phyloP scores from a whole-genome alignment of 1,140 invertebrate genomes.

The Pseudomyrmex cubaensis region DNA sequence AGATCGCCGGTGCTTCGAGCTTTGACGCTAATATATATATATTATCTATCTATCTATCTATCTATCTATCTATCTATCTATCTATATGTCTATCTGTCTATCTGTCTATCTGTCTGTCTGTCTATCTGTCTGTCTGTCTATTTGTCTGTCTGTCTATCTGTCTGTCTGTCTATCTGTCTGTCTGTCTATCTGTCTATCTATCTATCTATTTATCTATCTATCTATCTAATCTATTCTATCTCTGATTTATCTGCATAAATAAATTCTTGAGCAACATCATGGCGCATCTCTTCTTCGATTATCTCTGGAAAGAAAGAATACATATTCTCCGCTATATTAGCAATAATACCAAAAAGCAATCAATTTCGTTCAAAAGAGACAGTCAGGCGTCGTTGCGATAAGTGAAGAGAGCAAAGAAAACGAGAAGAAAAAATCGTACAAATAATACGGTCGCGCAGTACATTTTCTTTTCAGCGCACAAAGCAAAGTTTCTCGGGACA shows the following conservation, averaged over 20 bases:
- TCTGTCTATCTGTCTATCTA: too few species aligned
- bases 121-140: too few species aligned
- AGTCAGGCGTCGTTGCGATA: constrained; percentile 37
- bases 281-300: not conserved
- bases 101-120: too few species aligned
- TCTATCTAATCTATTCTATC: too few species aligned
- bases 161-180: too few species aligned
- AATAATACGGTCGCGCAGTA: constrained; percentile 63
- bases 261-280: constrained; percentile 1
- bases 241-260: not conserved
- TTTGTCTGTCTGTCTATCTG: too few species aligned
- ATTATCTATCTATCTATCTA: too few species aligned
- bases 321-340: not conserved
- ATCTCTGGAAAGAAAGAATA: not conserved
- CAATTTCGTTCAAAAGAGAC: constrained; percentile 10
- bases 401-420: constrained; percentile 15
- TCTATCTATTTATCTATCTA: too few species aligned
- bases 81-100: too few species aligned
- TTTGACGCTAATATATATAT: too few species aligned
- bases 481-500: constrained; percentile 58
- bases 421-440: constrained; percentile 14
- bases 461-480: constrained; percentile 70
- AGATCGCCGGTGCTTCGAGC: too few species aligned
- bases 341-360: constrained; percentile 37
- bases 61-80: too few species aligned